Evolutionary conservation across 2,888 invertebrate species (phyloP).

Genomic region (Hyppa rectilinea): DNA sequence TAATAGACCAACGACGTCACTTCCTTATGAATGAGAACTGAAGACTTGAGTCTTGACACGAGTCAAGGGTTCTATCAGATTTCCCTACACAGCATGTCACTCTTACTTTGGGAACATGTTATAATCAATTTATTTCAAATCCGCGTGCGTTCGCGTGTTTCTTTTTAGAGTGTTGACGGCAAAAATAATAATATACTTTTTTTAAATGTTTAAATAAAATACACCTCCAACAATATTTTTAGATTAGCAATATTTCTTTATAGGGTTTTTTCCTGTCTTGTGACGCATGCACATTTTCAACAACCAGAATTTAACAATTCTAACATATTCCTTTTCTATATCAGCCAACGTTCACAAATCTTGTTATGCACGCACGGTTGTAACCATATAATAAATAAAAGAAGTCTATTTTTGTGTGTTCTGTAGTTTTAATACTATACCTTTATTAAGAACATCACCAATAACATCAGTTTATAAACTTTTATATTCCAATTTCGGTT

Average conservation of each 20-base stretch:
- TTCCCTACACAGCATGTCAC: neutral
- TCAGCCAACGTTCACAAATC: neutral
- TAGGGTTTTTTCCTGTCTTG: neutral
- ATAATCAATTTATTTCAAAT: neutral
- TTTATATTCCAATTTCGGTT: neutral
- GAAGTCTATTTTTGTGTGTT: too few relatives aligned
- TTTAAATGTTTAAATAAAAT: too few relatives aligned
- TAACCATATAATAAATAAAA: too few relatives aligned
- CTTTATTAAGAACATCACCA: conserved; percentile 50
- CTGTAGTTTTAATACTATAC: too few relatives aligned
- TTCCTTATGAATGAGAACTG: conserved; percentile 38
- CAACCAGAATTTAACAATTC: neutral
- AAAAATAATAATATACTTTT: neutral
- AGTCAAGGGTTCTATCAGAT: conserved; percentile 21
- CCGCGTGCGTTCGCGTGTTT: neutral
- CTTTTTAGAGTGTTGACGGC: neutral
- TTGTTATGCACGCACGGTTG: neutral
- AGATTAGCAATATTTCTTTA: neutral
- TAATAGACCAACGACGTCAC: conserved; percentile 35
- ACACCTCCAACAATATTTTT: neutral
- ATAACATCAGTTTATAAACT: conserved; percentile 36
- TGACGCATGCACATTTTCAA: too few relatives aligned
- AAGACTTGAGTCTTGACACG: conserved; percentile 8
- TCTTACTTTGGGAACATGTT: neutral
- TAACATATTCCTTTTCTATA: neutral